Evolutionary conservation across 2,113 vertebrate genomes (phyloP), one percentile per base, ranked within the genome.

Genomic region (Larimichthys crocea): DNA sequence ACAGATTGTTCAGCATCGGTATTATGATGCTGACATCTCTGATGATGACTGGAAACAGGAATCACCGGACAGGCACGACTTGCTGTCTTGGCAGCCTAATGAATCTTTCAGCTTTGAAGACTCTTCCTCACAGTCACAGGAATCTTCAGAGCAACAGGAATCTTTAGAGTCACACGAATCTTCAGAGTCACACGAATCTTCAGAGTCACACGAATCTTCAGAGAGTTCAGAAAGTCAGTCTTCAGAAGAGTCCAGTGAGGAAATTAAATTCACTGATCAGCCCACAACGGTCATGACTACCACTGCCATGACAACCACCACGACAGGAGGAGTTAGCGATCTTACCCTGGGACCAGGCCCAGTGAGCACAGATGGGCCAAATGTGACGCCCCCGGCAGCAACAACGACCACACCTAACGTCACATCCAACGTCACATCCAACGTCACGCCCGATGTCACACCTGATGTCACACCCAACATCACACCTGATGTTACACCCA

Each of bases 121-220:
- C 22, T 84, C 64, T 9, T 79, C 72, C 0, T 72, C 76, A 10
- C 10, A 73, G 11, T 67, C 65, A 9, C 19, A 35, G 35, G 35
- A 35, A 7, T 83, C 80, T 10, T 88, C 86, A 22, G 76, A 85
- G 64, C 52, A 1, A 35, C 35, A 35, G 35, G 35, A 35, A 0
- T 84, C 82, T 2, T 69, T 0, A 4, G 69, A 83, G 3, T 86
- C 77, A 0, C 7, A 0, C 0, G 60, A 67, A 16, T 80, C 74
- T 1, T 31, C 29, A 31, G 29, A 26, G 26, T 1, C 44, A 86
- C 29, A 31, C 29, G 29, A 31, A 7, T 81, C 80, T 12, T 88
- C 86, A 22, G 76, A 86, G 22, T 1, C 44, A 86, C 29, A 31
- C 29, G 29, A 31, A 7, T 81, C 80, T 12, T 88, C 86, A 22